These are phyloP conservation scores for Heteropelma amictum DNA, from an alignment of 2,888 invertebrate species.

Conservation along the genomic window DNA sequence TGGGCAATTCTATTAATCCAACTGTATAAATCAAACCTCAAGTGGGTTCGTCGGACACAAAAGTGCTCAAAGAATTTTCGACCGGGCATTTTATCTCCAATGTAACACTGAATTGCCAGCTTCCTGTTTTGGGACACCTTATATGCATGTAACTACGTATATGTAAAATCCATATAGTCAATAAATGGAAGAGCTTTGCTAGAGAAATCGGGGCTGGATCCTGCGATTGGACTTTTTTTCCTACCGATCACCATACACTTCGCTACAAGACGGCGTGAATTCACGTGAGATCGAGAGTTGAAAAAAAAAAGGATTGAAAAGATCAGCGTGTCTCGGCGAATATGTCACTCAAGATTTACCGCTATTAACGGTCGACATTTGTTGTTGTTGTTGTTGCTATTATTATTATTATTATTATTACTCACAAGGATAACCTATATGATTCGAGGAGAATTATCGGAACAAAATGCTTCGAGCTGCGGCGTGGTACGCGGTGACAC, in stretches of 20 bases:
- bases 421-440: conserved; percentile 1
- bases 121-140: no score
- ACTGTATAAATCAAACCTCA: no score
- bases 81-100: no score
- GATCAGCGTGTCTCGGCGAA: neutral
- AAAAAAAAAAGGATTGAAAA: neutral
- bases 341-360: conserved; percentile 5
- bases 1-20: no score
- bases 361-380: conserved; percentile 3
- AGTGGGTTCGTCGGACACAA: no score
- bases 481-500: conserved; percentile 6
- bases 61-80: no score
- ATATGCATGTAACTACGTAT: neutral
- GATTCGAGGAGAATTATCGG: conserved; percentile 21
- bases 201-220: conserved; percentile 43
- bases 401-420: no score
- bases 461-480: conserved; percentile 1
- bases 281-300: neutral
- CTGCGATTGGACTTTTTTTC: conserved; percentile 31
- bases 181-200: conserved; percentile 6
- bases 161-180: neutral
- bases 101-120: no score
- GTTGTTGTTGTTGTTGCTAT: neutral
- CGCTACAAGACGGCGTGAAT: conserved; percentile 1
- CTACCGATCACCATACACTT: conserved; percentile 21